Conservation (phyloP, 2,113 vertebrate genomes). For the Cryptoleucopteryx plumbea region DNA sequence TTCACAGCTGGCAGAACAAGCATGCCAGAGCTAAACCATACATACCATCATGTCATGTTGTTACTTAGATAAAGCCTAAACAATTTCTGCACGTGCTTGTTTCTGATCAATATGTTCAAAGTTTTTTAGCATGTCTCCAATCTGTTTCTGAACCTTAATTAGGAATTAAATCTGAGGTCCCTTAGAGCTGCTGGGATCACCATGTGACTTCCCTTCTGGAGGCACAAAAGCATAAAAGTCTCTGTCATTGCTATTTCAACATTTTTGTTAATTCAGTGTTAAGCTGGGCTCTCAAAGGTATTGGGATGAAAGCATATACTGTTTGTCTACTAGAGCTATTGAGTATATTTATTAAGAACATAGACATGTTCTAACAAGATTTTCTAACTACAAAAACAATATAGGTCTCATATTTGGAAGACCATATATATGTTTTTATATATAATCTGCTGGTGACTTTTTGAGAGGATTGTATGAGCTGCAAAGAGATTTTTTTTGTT, state of each 20-base stretch:
- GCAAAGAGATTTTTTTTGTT: neutral
- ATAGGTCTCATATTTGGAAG: neutral
- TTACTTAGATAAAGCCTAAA: neutral
- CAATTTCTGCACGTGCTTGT: rapidly evolving
- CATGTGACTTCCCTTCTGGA: neutral
- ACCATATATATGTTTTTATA: rapidly evolving
- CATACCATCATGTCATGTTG: rapidly evolving
- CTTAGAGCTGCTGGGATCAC: neutral
- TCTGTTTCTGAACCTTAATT: neutral
- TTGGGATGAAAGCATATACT: neutral
- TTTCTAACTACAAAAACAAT: neutral
- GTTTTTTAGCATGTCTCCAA: neutral
- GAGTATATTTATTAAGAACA: neutral
- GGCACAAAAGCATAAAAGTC: neutral
- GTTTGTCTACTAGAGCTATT: neutral
- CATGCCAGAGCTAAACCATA: neutral
- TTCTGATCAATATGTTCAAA: neutral
- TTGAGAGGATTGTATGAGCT: neutral
- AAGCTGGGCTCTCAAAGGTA: neutral
- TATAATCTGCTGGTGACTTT: neutral
- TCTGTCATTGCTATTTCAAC: neutral
- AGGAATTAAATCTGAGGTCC: neutral
- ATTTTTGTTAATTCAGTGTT: neutral
- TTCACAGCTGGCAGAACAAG: neutral
- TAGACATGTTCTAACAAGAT: neutral